Percentiles rank a stretch among this genome's conserved stretches.
These are phyloP conservation scores for Octodon degus DNA, from an alignment of 2,113 vertebrate genomes.

Conservation along the genomic window DNA sequence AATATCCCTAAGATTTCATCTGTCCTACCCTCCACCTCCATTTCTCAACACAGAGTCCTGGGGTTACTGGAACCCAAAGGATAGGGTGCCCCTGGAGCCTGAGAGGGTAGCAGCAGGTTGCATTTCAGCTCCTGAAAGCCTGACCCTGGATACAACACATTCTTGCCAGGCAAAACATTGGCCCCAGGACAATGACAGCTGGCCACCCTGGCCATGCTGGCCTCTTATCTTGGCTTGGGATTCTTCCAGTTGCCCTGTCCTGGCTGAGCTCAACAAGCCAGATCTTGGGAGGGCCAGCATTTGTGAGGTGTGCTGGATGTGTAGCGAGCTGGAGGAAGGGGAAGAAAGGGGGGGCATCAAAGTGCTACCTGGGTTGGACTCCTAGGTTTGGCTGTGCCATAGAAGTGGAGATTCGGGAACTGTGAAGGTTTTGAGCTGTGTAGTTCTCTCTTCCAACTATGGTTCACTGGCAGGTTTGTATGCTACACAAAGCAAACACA, in stretches of 20 bases:
- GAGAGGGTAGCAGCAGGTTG: background rate
- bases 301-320: background rate
- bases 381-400: background rate
- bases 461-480: background rate
- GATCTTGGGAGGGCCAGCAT: background rate
- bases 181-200: background rate
- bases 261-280: background rate
- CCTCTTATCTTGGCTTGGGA: background rate
- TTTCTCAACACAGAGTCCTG: slow-evolving; percentile 18
- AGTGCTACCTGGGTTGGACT: background rate
- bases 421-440: background rate
- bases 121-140: background rate
- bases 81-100: background rate
- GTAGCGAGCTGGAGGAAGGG: background rate
- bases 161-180: background rate
- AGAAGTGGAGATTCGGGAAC: background rate
- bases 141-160: background rate
- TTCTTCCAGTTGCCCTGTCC: background rate
- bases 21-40: background rate
- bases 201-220: background rate
- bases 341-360: background rate
- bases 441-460: background rate
- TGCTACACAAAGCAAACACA: background rate
- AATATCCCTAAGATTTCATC: background rate
- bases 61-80: background rate